Conservation (phyloP, 2,888 invertebrate species). For the Phragmatobia fuliginosa region DNA sequence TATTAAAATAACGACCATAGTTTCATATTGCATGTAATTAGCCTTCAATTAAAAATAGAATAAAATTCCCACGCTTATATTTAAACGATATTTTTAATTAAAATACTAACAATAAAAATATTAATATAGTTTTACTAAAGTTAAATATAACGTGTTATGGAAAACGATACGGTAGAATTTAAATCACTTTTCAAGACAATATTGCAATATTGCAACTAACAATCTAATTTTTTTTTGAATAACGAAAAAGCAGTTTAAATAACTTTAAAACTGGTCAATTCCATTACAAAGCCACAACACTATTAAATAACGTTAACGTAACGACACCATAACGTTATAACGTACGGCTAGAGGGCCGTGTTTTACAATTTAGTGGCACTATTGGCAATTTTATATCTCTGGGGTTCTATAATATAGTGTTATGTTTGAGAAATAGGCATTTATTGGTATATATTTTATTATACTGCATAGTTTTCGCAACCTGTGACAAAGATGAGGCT, state of each 20-base stretch:
- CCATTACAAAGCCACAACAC: conserved; percentile 17
- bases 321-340: conserved; percentile 14
- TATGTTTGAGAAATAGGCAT: conserved; percentile 45
- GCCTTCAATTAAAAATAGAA: no score
- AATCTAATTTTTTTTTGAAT: no score
- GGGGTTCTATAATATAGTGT: conserved; percentile 40
- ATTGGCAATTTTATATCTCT: conserved; percentile 41
- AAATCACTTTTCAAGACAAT: no score
- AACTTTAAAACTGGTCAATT: conserved; percentile 23
- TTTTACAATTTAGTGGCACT: conserved; percentile 31
- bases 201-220: no score
- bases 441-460: conserved; percentile 42
- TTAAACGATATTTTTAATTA: no score
- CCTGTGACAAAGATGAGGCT: conserved; percentile 1
- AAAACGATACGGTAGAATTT: not conserved
- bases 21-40: no score
- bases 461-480: conserved; percentile 33
- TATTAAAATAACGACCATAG: no score
- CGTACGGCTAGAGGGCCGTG: conserved; percentile 33
- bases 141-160: not conserved
- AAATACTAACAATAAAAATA: not conserved
- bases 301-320: conserved; percentile 30
- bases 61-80: no score
- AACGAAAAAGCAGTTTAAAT: not conserved
- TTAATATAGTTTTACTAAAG: not conserved